Base-by-base conservation (phyloP, 2,797 vertebrate genomes). In the Myiotriccus ornatus region DNA sequence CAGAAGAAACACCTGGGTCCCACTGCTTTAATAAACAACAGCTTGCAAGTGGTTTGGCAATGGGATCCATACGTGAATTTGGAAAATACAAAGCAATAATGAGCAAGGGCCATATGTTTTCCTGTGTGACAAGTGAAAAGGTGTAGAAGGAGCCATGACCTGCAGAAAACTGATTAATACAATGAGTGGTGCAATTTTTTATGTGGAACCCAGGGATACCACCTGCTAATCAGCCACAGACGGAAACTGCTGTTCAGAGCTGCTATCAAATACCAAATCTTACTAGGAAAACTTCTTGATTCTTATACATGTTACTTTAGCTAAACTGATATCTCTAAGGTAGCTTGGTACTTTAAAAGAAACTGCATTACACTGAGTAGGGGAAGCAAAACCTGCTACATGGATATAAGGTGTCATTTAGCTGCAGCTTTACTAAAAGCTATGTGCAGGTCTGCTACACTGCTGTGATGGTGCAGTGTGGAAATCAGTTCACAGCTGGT, bases 21-120 rank as follows among this genome's bases (percentile, higher is more conserved):
- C 60, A 41, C 64, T 68, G 80, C 74, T 90, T 73, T 84, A 87
- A 90, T 80, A 83, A 93, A 74, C 39, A 88, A 91, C 93, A 94
- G 80, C 90, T 94, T 96, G 91, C 74, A 89, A 90, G 52, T 91
- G 39, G 20, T 67, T 34, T 75, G 64, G 46, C 74, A 74, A 74
- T 3, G 3, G 22, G n/a, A 79, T 89, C 67, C 32, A 47, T 35
- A 37, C 35, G 65, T 41, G 23, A 90, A 82, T 91, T 90, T 67
- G 74, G 59, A 88, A 91, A 92, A 74, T 50, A 77, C 12, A 82
- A 94, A 92, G 46, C 74, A 67, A 30, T 93, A 91, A 94, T 79
- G 74, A 84, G 60, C 73, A 82, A 84, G 11, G 84, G 57, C 68
- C 57, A 68, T 95, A 96, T 90, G 85, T 80, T 94, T 95, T 84